These are phyloP conservation scores for Chaetura pelagica DNA, from an alignment of 2,113 vertebrate species.

Conservation along the genomic window DNA sequence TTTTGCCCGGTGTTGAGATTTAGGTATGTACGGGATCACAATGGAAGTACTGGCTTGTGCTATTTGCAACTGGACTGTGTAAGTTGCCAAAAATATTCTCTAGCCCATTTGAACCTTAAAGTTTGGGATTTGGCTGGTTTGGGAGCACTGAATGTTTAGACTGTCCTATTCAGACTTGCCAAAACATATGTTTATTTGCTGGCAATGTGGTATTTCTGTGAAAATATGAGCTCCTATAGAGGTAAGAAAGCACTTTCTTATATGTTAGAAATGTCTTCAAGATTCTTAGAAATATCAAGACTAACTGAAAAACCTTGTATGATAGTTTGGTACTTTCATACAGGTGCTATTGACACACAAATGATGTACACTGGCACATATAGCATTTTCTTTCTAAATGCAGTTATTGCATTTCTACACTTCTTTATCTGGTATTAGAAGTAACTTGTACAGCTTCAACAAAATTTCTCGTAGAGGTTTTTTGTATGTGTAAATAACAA, in stretches of 20 bases:
- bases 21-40: neutral
- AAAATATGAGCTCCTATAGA: neutral
- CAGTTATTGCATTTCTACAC: neutral
- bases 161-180: neutral
- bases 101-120: neutral
- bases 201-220: neutral
- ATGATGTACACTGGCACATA: neutral
- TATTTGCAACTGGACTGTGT: neutral
- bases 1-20: neutral
- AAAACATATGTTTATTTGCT: neutral
- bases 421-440: neutral
- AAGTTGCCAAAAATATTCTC: neutral
- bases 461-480: neutral
- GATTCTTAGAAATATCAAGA: neutral
- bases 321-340: neutral
- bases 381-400: neutral
- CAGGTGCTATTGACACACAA: neutral
- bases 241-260: neutral
- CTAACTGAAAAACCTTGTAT: neutral
- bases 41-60: neutral
- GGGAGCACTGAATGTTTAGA: neutral
- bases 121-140: neutral
- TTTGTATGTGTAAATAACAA: neutral
- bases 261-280: neutral
- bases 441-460: neutral